Conservation (phyloP, 2,888 invertebrate genomes). For the Dichetophora obliterata region DNA sequence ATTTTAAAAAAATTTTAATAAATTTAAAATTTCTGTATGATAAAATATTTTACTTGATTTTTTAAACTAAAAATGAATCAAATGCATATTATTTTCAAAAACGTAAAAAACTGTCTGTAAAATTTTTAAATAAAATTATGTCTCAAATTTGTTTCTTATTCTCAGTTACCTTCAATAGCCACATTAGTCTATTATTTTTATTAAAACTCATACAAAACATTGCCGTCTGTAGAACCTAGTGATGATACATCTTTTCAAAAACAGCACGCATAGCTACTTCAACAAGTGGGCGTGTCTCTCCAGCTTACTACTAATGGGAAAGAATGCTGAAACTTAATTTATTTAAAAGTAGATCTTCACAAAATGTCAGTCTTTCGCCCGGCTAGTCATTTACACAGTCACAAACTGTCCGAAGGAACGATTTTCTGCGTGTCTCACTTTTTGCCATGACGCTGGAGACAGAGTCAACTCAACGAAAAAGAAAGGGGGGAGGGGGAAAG, state of each 20-base stretch:
- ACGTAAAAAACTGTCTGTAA: too few species aligned
- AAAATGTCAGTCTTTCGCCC: conserved; percentile 42
- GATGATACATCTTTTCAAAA: neutral
- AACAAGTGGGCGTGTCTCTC: conserved; percentile 34
- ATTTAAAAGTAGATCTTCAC: conserved; percentile 37
- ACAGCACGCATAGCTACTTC: conserved; percentile 11
- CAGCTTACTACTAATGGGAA: conserved; percentile 36
- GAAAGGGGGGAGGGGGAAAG: neutral
- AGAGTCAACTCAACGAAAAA: neutral
- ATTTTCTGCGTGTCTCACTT: neutral
- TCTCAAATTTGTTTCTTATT: too few species aligned
- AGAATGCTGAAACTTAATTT: conserved; percentile 36
- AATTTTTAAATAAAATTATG: too few species aligned
- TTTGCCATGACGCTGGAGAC: conserved; percentile 16
- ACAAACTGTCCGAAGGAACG: conserved; percentile 26
- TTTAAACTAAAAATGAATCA: too few species aligned
- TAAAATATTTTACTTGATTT: too few species aligned
- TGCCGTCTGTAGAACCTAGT: neutral
- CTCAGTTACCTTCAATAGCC: too few species aligned
- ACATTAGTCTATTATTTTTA: too few species aligned
- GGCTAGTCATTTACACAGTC: conserved; percentile 32
- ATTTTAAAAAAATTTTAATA: too few species aligned
- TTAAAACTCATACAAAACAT: too few species aligned
- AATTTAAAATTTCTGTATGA: too few species aligned
- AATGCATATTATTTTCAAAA: too few species aligned